Conservation (phyloP, 2,113 vertebrate genomes). For the Sceloporus undulatus region DNA sequence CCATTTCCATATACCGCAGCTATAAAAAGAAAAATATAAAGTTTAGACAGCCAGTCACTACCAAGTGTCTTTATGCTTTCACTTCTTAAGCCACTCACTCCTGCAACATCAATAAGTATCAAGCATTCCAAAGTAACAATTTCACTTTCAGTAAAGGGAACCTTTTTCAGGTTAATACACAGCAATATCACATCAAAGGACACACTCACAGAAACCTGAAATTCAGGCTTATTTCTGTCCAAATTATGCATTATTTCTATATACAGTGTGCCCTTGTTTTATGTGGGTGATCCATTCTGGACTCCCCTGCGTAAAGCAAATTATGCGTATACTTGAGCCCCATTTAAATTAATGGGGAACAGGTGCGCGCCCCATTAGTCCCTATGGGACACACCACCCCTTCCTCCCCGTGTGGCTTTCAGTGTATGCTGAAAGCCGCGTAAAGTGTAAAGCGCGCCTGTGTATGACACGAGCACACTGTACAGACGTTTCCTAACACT, state of each 20-base stretch:
- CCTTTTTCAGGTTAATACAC: no score
- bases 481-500: neutral
- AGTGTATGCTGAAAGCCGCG: no score
- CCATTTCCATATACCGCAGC: conserved; percentile 80
- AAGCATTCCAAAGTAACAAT: neutral
- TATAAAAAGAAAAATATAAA: conserved; percentile 50
- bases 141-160: neutral
- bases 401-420: no score
- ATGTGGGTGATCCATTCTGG: no score
- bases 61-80: neutral
- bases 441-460: no score
- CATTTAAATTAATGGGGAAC: no score
- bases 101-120: neutral
- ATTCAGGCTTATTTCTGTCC: neutral
- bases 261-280: no score
- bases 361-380: no score
- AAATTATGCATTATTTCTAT: neutral
- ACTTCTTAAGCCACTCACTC: neutral
- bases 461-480: no score
- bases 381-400: no score
- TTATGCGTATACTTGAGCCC: no score
- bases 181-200: neutral
- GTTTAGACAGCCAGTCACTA: neutral
- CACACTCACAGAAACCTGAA: neutral
- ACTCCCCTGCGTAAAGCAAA: no score